A percentile compares a stretch with the other conserved stretches of the same genome.
Conservation (phyloP, 2,797 vertebrate genomes). For the Peromyscus melanophrys region DNA sequence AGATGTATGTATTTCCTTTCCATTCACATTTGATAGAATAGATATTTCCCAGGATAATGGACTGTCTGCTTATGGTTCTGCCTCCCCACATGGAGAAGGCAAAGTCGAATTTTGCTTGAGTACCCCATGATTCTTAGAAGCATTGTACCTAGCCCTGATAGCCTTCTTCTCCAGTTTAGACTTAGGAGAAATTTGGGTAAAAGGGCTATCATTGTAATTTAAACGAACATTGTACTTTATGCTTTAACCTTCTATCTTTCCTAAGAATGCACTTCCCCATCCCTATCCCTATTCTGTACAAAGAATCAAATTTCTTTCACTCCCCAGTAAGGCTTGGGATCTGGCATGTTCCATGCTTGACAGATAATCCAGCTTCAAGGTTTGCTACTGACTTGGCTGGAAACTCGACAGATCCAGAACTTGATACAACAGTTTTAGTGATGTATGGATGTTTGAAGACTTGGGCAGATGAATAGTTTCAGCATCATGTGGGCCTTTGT, state of each 20-base stretch:
- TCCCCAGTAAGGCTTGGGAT: conserved; percentile 29
- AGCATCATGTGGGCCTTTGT: conserved; percentile 19
- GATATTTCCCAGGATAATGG: conserved; percentile 11
- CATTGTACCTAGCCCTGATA: conserved; percentile 50
- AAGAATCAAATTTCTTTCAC: conserved; percentile 5
- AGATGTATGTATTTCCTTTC: conserved; percentile 1
- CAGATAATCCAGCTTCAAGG: conserved; percentile 37
- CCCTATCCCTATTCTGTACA: background rate
- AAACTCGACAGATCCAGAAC: background rate
- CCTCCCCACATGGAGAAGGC: background rate
- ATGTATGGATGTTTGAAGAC: conserved; percentile 27
- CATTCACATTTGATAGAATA: conserved; percentile 41
- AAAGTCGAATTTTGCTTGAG: background rate
- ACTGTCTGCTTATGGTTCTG: background rate
- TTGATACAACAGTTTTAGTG: background rate
- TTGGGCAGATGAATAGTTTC: background rate
- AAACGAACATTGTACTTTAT: conserved; percentile 56
- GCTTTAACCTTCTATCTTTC: conserved; percentile 52
- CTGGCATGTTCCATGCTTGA: conserved; percentile 29
- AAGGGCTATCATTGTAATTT: conserved; percentile 62
- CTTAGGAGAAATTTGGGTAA: conserved; percentile 47
- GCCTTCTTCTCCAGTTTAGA: conserved; percentile 32
- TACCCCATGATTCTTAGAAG: background rate
- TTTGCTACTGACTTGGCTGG: conserved; percentile 48
- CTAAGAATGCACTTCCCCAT: background rate